Conservation (phyloP, 2,113 vertebrate genomes). For the Mesembrinibis cayennensis region DNA sequence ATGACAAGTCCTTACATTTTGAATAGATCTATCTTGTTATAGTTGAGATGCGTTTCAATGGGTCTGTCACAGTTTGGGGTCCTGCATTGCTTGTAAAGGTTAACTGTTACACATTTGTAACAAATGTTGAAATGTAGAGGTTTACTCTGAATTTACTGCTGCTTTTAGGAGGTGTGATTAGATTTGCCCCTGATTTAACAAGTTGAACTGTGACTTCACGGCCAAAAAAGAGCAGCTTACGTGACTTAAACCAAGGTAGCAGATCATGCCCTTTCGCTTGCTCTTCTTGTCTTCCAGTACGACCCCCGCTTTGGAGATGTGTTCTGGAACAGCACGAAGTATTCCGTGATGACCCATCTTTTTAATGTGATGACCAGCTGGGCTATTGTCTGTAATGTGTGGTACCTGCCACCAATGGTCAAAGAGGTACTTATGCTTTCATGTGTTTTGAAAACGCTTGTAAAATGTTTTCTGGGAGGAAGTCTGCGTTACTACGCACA, state of each 20-base stretch:
- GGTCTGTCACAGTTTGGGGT: neutral
- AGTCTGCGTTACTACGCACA: fast-evolving
- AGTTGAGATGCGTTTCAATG: neutral
- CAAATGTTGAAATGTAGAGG: neutral
- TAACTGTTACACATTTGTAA: neutral
- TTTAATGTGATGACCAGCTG: slow-evolving; percentile 91
- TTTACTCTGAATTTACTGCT: neutral
- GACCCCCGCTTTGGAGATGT: slow-evolving; percentile 83
- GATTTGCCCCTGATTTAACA: neutral
- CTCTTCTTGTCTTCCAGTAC: slow-evolving; percentile 75
- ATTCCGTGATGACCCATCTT: slow-evolving; percentile 83
- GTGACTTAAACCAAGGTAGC: neutral
- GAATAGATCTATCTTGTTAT: neutral
- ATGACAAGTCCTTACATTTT: neutral
- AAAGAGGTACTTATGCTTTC: slow-evolving; percentile 73
- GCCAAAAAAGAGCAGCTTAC: neutral
- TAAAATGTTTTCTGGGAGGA: neutral
- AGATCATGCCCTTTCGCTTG: neutral
- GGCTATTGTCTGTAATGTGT: slow-evolving; percentile 92
- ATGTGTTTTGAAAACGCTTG: neutral
- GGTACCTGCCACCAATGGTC: slow-evolving; percentile 92
- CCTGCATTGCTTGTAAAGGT: neutral
- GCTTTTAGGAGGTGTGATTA: neutral
- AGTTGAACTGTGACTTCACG: neutral
- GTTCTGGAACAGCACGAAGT: slow-evolving; percentile 86